phyloP scores from a whole-genome alignment of 2,113 vertebrate genomes.

The Crotalus helleri region DNA sequence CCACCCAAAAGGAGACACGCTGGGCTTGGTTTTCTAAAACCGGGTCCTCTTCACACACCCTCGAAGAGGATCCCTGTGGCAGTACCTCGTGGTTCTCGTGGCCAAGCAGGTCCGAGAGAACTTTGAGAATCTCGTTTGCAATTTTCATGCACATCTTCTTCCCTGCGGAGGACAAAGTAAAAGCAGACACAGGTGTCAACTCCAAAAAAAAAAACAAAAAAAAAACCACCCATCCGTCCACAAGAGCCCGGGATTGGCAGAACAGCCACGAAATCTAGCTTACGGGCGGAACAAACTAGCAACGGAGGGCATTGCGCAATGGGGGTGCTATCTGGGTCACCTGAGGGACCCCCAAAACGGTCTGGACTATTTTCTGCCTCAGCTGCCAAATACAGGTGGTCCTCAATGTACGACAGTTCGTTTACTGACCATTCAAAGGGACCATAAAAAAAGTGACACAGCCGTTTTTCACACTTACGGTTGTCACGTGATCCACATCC shows the following conservation, averaged over 20 bases:
- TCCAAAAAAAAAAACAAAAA: too few relatives aligned
- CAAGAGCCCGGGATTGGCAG: background rate
- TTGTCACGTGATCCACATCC: too few relatives aligned
- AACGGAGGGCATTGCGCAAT: background rate
- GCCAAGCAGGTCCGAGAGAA: conserved; percentile 90
- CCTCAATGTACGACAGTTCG: too few relatives aligned
- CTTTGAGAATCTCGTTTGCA: conserved; percentile 81
- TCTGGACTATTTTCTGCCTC: background rate
- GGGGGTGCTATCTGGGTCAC: too few relatives aligned
- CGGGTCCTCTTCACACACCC: background rate
- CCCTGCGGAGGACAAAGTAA: conserved; percentile 68
- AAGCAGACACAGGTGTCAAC: background rate
- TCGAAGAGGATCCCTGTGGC: background rate
- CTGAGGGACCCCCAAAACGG: too few relatives aligned
- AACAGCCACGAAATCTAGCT: too few relatives aligned
- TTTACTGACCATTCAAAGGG: too few relatives aligned
- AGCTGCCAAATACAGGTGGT: too few relatives aligned
- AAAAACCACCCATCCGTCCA: background rate
- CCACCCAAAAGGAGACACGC: background rate
- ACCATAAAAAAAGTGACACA: too few relatives aligned
- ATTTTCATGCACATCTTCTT: conserved; percentile 86
- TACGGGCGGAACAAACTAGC: too few relatives aligned
- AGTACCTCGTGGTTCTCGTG: conserved; percentile 93
- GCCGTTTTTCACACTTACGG: too few relatives aligned
- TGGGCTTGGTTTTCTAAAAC: background rate